Evolutionary conservation across 1,140 invertebrate genomes (phyloP).

Genomic region (Wasmannia auropunctata): DNA sequence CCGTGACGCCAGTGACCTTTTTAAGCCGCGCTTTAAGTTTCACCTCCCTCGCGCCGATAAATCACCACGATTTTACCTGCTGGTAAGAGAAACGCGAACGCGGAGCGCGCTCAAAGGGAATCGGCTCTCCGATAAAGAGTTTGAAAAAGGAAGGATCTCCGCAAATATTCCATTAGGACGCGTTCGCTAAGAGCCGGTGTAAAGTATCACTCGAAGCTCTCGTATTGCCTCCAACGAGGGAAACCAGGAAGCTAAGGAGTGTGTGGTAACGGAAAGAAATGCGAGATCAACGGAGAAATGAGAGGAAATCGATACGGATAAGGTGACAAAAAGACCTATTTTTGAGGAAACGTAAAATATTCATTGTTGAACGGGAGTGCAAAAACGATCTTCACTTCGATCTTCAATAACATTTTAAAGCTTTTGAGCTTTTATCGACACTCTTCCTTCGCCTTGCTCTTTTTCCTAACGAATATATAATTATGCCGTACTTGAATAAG

Average conservation of each 20-base stretch:
- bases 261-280: slow-evolving; percentile 45
- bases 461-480: background rate
- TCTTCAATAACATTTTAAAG: background rate
- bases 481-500: background rate
- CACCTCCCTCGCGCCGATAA: slow-evolving; percentile 9
- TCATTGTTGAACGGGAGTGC: background rate
- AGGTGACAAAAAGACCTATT: slow-evolving; percentile 14
- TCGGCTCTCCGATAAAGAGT: slow-evolving; percentile 12
- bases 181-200: slow-evolving; percentile 33
- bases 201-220: slow-evolving; percentile 51
- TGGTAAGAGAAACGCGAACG: slow-evolving; percentile 24
- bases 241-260: slow-evolving; percentile 18
- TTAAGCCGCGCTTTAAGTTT: slow-evolving; percentile 53
- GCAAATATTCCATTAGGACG: slow-evolving; percentile 55
- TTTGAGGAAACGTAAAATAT: slow-evolving; percentile 28
- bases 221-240: slow-evolving; percentile 19
- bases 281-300: slow-evolving; percentile 13
- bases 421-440: background rate
- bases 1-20: slow-evolving; percentile 38
- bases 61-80: slow-evolving; percentile 47
- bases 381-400: background rate
- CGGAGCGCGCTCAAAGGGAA: slow-evolving; percentile 11
- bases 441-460: background rate
- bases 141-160: slow-evolving; percentile 41
- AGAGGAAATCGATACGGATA: slow-evolving; percentile 20